Base-by-base conservation (phyloP, 2,113 vertebrate genomes). In the Istiophorus platypterus region DNA sequence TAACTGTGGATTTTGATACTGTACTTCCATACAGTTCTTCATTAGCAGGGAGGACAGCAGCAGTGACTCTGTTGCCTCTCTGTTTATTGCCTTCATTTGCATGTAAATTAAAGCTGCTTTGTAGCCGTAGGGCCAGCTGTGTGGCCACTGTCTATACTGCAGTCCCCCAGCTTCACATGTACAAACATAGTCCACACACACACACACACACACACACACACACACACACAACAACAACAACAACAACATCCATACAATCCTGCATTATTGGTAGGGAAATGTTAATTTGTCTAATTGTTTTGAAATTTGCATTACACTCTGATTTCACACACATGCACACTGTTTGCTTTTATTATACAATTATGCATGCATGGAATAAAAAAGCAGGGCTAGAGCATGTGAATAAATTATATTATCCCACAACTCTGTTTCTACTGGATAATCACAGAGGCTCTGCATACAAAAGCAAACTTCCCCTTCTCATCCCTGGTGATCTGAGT, bases 21-120 rank as follows among this genome's bases (percentile, higher is more conserved):
- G 62, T 76, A 78, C 59, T 59, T 63, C 20, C 62, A 76, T 29
- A 18, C 37, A 31, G n/a, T 73, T 68, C 13, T 92, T 92, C 92
- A 93, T 93, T 74, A 93, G 89, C 85, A 90, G 92, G 93, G 95
- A 92, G 92, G 59, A 51, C 69, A 91, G 95, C 95, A 95, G 90
- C 90, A 90, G 92, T 90, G 92, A 91, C 95, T 95, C 96, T 94
- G 94, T 95, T 94, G 93, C 93, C 57, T 95, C 94, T 94, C 91
- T 92, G 49, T 95, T 96, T 96, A 96, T 97, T 96, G 93, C 95
- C 95, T 95, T 95, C 94, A 97, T 97, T 97, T 97, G 96, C 96
- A 97, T 97, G 96, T 96, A 97, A 96, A 97, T 97, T 94, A 97
- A 96, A 96, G 95, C 93, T 92, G 96, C 95, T 95, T 94, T 95